These are phyloP conservation scores for Steatocranus sp. DNA, from an alignment of 2,797 vertebrate genomes.

Conservation along the genomic window DNA sequence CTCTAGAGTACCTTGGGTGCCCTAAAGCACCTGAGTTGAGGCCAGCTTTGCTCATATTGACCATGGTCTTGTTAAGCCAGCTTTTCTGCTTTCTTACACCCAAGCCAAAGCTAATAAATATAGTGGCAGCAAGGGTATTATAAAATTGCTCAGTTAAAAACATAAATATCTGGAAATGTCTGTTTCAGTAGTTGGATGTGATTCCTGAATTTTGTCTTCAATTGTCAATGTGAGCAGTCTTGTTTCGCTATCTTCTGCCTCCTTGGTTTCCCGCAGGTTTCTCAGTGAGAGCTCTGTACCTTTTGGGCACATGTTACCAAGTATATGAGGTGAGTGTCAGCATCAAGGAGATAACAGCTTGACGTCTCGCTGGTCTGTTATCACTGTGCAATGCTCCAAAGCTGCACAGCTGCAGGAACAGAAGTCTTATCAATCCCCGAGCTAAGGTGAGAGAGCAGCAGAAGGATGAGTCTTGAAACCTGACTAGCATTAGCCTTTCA, in stretches of 20 bases:
- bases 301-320: conserved; percentile 55
- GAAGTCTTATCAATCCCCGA: conserved; percentile 60
- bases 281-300: conserved; percentile 25
- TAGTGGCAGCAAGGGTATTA: background rate
- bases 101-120: background rate
- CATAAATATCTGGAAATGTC: background rate
- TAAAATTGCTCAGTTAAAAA: background rate
- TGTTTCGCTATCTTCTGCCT: background rate
- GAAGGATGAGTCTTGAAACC: conserved; percentile 31
- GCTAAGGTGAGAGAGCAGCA: conserved; percentile 39
- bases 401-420: conserved; percentile 59
- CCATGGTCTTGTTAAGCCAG: background rate
- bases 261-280: conserved; percentile 17
- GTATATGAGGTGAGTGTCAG: conserved; percentile 69
- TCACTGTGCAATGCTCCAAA: conserved; percentile 49
- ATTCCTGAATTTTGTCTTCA: background rate
- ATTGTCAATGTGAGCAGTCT: conserved; percentile 2
- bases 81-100: background rate
- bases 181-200: background rate
- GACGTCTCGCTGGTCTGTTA: conserved; percentile 63
- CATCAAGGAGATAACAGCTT: conserved; percentile 70
- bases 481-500: conserved; percentile 18
- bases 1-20: background rate
- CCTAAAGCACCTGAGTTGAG: background rate
- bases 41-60: background rate